Base-by-base conservation (phyloP, 2,797 vertebrate species). In the Sebastes glaucus region DNA sequence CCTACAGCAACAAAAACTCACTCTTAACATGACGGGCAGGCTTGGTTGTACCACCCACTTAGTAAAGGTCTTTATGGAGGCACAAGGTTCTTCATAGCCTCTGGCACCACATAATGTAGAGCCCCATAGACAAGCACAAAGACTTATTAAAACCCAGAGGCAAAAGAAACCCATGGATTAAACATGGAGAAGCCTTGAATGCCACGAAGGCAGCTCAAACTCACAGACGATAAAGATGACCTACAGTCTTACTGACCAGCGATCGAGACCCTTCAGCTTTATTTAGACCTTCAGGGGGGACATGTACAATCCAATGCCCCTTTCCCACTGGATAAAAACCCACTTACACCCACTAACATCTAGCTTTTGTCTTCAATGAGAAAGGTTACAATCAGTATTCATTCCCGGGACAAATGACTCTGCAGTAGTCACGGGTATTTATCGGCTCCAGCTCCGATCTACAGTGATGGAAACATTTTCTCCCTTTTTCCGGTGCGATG, bases 81-180 rank as follows among this genome's bases (percentile, higher is more conserved):
- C 42, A 11, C 52, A 10, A 4, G 16, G 7, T 49, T 53, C 52
- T 28, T 74, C 4, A 6, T 11, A n/a, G 57, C 53, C 69, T 62
- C 61, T 49, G 35, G 20, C 55, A 65, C 7, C 22, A 35, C 38
- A 49, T 20, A 4, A 25, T 71, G 61, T 66, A 56, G 2, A 77
- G 62, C 56, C 28, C 46, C n/a, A 30, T 10, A 55, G 69, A 66
- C 4, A 49, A 65, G 3, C 65, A 33, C 35, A 67, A n/a, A 79
- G 73, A 64, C n/a, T 30, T 75, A 71, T 74, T 35, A 81, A 46
- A 83, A 74, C 60, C 70, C 52, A 67, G 8, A n/a, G 55, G 75
- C 32, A 42, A 67, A 67, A 76, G 18, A 74, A 66, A 73, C 11
- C 32, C 32, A 30, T n/a, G 49, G 59, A 33, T 66, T 74, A 52